Conservation (phyloP, 2,888 invertebrate species). For the Anarsia innoxiella region DNA sequence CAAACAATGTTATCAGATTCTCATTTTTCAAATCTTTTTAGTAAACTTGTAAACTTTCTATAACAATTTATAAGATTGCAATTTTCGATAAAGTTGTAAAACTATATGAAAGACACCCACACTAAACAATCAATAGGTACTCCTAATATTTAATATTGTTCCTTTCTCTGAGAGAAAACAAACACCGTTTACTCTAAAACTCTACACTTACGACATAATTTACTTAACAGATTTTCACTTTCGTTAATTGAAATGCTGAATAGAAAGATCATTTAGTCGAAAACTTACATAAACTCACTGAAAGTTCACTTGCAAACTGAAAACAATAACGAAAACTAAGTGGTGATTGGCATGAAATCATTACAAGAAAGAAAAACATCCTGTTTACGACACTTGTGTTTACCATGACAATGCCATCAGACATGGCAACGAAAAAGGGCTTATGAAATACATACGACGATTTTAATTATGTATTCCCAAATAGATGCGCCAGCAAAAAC, state of each 20-base stretch:
- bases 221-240: no score
- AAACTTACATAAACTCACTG: no score
- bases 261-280: no score
- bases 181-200: no score
- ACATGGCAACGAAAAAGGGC: constrained; percentile 6
- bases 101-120: no score
- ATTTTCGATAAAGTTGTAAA: constrained; percentile 6
- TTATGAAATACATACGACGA: constrained; percentile 9
- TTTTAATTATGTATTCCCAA: constrained; percentile 8
- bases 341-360: background rate
- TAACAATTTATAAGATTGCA: constrained; percentile 4
- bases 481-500: constrained; percentile 12
- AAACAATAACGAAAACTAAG: background rate
- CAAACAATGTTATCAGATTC: background rate
- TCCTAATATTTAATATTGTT: no score
- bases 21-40: background rate
- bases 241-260: no score
- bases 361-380: no score
- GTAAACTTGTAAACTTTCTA: constrained; percentile 1
- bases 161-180: no score
- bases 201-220: no score
- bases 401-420: constrained; percentile 8
- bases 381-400: constrained; percentile 3
- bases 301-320: no score
- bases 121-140: no score